Evolutionary conservation across 2,888 invertebrate species (phyloP), one percentile per base, ranked within the genome.

Genomic region (Drosophila mercatorum): DNA sequence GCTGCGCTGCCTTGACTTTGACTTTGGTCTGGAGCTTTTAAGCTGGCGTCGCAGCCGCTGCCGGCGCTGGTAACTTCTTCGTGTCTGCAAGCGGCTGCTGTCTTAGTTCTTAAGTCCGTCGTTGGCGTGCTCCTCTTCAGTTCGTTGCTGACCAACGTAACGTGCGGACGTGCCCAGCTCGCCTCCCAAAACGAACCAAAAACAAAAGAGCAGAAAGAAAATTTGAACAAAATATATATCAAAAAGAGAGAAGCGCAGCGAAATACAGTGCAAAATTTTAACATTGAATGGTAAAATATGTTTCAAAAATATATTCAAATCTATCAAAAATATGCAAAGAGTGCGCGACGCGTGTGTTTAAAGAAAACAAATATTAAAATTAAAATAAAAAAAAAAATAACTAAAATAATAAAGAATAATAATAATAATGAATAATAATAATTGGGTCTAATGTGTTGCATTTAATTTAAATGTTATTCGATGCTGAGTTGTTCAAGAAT

Each of bases 81-180:
- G 82, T 83, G 82, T 78, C 87, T 78, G 84, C 82, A 70, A 71
- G 61, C 80, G 76, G 82, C 80, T 79, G 83, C 82, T 81, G 88
- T 88, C 88, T 87, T 84, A 89, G 92, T 92, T 93, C 92, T 93
- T 93, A 93, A 93, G 92, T 92, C 92, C 92, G 92, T 90, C 90
- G 92, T 91, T 90, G 91, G 92, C 91, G 90, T 91, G 91, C 92
- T 92, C 92, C 92, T 93, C 92, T 92, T 92, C 92, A 93, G 92
- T 93, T 92, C 90, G 93, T 91, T 91, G 92, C 92, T 93, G 92
- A 92, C 92, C 92, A 93, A 91, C 92, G 91, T 87, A 89, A 84
- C 91, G 92, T 91, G 89, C 91, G 91, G 91, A 92, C 91, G 90
- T 92, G 85, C 88, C 88, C 81, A 90, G 85, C 87, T 87, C 88